These are phyloP conservation scores for Carassius auratus DNA, from an alignment of 2,113 vertebrate species.

Conservation along the genomic window DNA sequence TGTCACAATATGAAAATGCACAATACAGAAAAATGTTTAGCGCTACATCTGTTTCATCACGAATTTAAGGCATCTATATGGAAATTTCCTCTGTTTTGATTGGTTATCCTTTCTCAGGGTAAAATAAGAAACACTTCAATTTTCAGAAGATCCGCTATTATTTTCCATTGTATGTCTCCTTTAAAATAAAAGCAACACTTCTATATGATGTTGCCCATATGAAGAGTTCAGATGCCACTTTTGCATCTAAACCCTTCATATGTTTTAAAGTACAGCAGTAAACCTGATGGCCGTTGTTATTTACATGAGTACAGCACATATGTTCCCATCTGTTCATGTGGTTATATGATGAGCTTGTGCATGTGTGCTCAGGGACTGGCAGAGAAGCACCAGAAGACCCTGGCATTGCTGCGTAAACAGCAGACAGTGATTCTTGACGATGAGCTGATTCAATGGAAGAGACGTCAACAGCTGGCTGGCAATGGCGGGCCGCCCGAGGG, in stretches of 20 bases:
- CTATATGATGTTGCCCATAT: neutral
- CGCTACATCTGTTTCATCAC: neutral
- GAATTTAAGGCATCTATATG: neutral
- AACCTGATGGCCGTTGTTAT: neutral
- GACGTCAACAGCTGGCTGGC: conserved; percentile 93
- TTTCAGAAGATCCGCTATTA: neutral
- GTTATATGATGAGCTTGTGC: conserved; percentile 22
- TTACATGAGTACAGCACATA: neutral
- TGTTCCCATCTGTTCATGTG: conserved; percentile 22
- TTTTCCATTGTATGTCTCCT: neutral
- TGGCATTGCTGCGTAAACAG: conserved; percentile 94
- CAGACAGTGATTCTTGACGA: conserved; percentile 96
- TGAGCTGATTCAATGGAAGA: conserved; percentile 96
- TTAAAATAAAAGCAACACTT: neutral
- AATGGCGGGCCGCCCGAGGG: conserved; percentile 93
- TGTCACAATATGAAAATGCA: neutral
- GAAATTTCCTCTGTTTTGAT: neutral
- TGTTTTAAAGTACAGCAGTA: neutral
- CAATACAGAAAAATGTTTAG: neutral
- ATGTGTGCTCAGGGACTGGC: conserved; percentile 81
- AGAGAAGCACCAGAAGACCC: conserved; percentile 96
- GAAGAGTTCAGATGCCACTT: too few relatives aligned
- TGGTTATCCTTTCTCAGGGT: neutral
- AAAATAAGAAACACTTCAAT: neutral
- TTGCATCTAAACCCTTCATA: too few relatives aligned